Evolutionary conservation across 2,113 vertebrate genomes (phyloP), one percentile per base, ranked within the genome.

Genomic region (Bos indicus): DNA sequence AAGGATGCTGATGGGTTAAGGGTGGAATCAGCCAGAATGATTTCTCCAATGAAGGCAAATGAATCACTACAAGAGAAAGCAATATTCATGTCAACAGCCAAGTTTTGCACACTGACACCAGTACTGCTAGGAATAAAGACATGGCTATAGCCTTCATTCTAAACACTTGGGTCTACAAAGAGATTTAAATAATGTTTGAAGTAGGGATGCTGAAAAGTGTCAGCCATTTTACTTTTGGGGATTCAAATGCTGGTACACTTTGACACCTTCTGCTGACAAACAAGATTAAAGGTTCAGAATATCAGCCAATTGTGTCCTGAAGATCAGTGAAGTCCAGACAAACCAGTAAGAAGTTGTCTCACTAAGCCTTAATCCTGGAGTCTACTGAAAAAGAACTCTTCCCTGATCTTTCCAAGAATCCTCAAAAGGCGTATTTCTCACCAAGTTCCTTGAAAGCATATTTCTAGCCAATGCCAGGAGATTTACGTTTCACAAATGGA

Each of bases 1-100:
- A 77, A 84, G 16, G 36, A 71, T 48, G 25, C 23, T 92, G 56
- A 64, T 54, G 11, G 30, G 54, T 0, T 67, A 88, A 36, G 10
- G 12, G 40, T 74, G 21, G 25, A 90, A 88, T 92, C 17, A 87
- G 25, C 62, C 14, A 84, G 26, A 87, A 92, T 74, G 87, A 83
- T 71, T 94, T 94, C 48, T 94, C 40, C 87, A 96, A 19, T 54
- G n/a, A 95, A 90, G 54, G 23, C 28, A 94, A 51, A 96, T 56
- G 57, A 56, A 83, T 40, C 51, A 90, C 23, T 43, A 57, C 1
- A 19, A 84, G 51, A 95, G 43, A 48, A 87, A 94, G 71, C 57
- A 60, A 57, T 13, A 57, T 71, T 0, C n/a, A 60, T n/a, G 33
- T 81, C 48, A 93, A 95, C 40, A 84, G 46, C 26, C 57, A 92